These are phyloP conservation scores for Caenorhabditis latens DNA, from an alignment of 1,140 invertebrate genomes.

Conservation along the genomic window DNA sequence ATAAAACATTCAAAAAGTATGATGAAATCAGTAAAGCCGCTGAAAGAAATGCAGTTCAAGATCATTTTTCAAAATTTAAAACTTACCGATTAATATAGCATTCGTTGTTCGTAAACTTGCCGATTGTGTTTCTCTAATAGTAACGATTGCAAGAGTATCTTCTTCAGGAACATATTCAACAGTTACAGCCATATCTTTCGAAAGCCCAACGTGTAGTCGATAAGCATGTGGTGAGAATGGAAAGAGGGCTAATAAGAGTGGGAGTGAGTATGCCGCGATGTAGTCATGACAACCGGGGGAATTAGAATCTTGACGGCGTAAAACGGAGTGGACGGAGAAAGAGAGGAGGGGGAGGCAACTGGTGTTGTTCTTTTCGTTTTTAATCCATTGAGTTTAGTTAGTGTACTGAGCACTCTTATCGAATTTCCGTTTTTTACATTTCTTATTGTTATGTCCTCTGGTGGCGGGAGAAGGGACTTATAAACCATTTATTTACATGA, in stretches of 20 bases:
- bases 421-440: no score
- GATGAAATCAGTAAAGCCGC: constrained; percentile 23
- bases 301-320: constrained; percentile 3
- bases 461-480: no score
- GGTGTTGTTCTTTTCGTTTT: constrained; percentile 18
- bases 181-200: constrained; percentile 8
- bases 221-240: background rate
- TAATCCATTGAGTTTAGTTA: background rate
- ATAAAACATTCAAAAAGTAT: constrained; percentile 24
- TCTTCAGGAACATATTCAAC: constrained; percentile 34
- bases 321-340: background rate
- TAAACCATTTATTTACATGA: no score
- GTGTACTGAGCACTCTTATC: background rate
- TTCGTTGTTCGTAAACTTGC: constrained; percentile 39
- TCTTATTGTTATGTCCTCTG: no score
- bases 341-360: background rate
- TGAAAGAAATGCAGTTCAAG: background rate
- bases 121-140: constrained; percentile 41
- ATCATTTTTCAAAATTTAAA: background rate
- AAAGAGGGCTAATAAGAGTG: constrained; percentile 16
- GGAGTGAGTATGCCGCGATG: background rate
- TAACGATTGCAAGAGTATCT: constrained; percentile 30
- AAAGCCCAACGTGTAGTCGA: background rate
- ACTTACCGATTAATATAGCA: constrained; percentile 21
- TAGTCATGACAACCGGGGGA: constrained; percentile 1